Evolutionary conservation across 2,113 vertebrate species (phyloP).

Genomic region (Noturus placidus): DNA sequence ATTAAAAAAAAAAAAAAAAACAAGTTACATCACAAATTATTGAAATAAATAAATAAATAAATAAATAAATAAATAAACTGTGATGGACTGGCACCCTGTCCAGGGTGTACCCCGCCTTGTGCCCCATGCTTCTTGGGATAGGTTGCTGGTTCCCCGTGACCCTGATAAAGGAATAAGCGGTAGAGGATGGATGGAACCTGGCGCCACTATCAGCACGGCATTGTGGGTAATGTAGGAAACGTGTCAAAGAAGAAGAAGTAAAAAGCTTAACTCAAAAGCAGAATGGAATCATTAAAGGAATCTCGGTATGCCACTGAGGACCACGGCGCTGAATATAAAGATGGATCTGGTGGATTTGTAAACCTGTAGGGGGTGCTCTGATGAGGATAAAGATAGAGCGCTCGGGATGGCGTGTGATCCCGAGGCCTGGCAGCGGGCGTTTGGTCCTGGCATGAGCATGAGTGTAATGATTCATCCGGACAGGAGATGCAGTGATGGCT

Average conservation of each 20-base stretch:
- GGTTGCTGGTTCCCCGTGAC: too few species aligned
- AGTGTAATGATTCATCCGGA: constrained; percentile 71
- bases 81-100: too few species aligned
- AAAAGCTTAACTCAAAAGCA: not conserved
- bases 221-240: not conserved
- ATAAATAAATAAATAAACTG: too few species aligned
- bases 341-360: not conserved
- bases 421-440: constrained; percentile 64
- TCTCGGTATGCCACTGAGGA: not conserved
- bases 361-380: constrained; percentile 11
- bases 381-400: constrained; percentile 44
- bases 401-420: constrained; percentile 67
- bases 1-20: too few species aligned
- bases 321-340: not conserved
- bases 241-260: not conserved
- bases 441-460: constrained; percentile 57
- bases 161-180: too few species aligned
- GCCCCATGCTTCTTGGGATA: too few species aligned
- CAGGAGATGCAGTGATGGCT: constrained; percentile 51
- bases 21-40: too few species aligned
- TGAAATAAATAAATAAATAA: too few species aligned
- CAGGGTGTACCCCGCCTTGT: too few species aligned
- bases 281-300: not conserved
- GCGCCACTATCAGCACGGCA: not conserved
- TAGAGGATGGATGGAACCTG: too few species aligned